A percentile compares a stretch with the other conserved stretches of the same genome.
Conservation (phyloP, 1,140 invertebrate genomes). For the Hypothenemus hampei region DNA sequence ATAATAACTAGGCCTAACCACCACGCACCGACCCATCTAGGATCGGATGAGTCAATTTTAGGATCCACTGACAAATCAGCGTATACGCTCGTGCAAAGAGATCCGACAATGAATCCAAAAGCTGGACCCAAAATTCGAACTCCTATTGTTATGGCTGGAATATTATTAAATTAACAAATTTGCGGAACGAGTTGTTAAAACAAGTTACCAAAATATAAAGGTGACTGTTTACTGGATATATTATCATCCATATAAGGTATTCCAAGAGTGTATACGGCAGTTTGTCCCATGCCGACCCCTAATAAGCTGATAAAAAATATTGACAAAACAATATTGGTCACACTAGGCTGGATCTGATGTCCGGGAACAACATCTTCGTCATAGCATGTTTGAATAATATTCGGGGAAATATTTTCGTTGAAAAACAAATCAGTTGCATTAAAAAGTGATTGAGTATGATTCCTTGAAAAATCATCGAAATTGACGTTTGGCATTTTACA, state of each 20-base stretch:
- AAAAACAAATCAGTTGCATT: constrained; percentile 21
- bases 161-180: not conserved
- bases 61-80: constrained; percentile 73
- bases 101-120: constrained; percentile 85
- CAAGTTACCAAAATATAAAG: constrained; percentile 82
- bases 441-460: not conserved
- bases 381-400: constrained; percentile 49
- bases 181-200: not conserved
- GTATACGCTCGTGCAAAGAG: constrained; percentile 81
- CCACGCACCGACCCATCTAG: constrained; percentile 89
- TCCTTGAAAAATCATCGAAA: constrained; percentile 4
- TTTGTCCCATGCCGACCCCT: constrained; percentile 88
- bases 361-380: constrained; percentile 55
- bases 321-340: constrained; percentile 70
- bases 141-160: constrained; percentile 83
- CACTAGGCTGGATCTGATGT: constrained; percentile 64
- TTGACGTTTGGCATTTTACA: constrained; percentile 32
- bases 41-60: constrained; percentile 74
- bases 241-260: constrained; percentile 94
- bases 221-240: constrained; percentile 84
- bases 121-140: constrained; percentile 87
- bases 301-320: constrained; percentile 85
- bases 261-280: constrained; percentile 86
- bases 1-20: constrained; percentile 81
- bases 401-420: constrained; percentile 34